Evolutionary conservation across 30 jellyfish, hydroid and myxozoan genomes (phyloP).

Genomic region (Aurelia aurita): DNA sequence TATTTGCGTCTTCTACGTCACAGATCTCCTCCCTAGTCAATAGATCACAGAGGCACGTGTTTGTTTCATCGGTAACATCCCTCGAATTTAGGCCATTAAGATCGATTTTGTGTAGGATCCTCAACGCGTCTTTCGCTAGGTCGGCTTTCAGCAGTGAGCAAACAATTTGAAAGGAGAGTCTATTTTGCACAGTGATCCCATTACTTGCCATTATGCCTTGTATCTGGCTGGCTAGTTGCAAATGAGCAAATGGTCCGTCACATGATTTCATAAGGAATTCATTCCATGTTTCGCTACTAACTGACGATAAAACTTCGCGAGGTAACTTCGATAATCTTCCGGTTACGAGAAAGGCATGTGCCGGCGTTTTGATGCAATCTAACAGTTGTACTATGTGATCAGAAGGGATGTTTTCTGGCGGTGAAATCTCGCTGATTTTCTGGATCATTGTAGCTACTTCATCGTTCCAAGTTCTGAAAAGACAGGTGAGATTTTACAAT

Average conservation of each 20-base stretch:
- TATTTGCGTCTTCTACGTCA: not conserved
- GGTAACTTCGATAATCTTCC: slow-evolving; percentile 23
- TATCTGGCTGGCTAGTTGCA: slow-evolving; percentile 53
- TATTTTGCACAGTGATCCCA: slow-evolving; percentile 11
- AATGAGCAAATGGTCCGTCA: slow-evolving; percentile 44
- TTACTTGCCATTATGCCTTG: slow-evolving; percentile 34
- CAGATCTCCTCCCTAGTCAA: slow-evolving; percentile 3
- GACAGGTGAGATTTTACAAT: not conserved
- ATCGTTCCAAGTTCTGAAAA: not conserved
- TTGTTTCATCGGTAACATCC: slow-evolving; percentile 42
- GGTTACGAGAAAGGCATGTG: slow-evolving; percentile 22
- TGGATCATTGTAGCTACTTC: slow-evolving; percentile 8
- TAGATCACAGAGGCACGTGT: not conserved
- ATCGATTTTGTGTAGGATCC: slow-evolving; percentile 7
- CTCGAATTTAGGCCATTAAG: slow-evolving; percentile 4
- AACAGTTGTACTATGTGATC: slow-evolving; percentile 25
- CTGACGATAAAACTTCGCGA: not conserved
- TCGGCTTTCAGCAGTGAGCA: slow-evolving; percentile 4
- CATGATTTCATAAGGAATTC: slow-evolving; percentile 26
- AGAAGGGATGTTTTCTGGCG: slow-evolving; percentile 29
- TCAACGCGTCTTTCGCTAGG: slow-evolving; percentile 26
- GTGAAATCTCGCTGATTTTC: slow-evolving; percentile 11
- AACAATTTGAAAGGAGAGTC: slow-evolving; percentile 10
- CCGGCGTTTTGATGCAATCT: slow-evolving; percentile 3
- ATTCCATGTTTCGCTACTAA: slow-evolving; percentile 37